Percentiles rank a stretch among this genome's conserved stretches.
These are phyloP conservation scores for Tenodera sinensis DNA, from an alignment of 2,888 invertebrate genomes.

Conservation along the genomic window DNA sequence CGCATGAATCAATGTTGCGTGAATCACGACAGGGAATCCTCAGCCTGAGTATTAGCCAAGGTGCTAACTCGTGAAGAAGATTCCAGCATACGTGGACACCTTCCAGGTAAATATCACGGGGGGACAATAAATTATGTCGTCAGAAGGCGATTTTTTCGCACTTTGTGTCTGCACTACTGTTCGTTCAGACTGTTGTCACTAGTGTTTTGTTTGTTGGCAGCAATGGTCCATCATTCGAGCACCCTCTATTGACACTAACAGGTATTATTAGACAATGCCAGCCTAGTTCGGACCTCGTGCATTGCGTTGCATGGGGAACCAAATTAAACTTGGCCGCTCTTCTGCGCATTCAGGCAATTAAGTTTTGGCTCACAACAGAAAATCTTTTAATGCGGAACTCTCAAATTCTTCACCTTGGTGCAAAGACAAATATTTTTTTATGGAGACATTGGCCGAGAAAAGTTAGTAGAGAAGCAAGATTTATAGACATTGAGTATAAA, in stretches of 20 bases:
- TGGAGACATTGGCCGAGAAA: no score
- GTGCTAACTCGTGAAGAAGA: background rate
- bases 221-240: background rate
- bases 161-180: background rate
- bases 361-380: background rate
- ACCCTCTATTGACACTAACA: background rate
- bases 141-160: background rate
- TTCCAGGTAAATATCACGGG: background rate
- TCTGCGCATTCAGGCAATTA: background rate
- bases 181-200: background rate
- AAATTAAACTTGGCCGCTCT: background rate
- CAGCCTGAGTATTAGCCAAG: background rate
- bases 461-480: no score
- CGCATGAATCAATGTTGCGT: background rate
- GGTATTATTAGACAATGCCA: background rate
- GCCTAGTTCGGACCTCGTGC: background rate
- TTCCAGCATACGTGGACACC: background rate
- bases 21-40: background rate
- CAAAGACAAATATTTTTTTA: no score
- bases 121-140: background rate
- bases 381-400: background rate
- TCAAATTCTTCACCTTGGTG: background rate
- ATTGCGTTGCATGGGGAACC: background rate
- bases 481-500: no score
- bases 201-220: background rate